Evolutionary conservation across 2,797 vertebrate species (phyloP), one percentile per base, ranked within the genome.

Genomic region (Tympanoctomys barrerae): DNA sequence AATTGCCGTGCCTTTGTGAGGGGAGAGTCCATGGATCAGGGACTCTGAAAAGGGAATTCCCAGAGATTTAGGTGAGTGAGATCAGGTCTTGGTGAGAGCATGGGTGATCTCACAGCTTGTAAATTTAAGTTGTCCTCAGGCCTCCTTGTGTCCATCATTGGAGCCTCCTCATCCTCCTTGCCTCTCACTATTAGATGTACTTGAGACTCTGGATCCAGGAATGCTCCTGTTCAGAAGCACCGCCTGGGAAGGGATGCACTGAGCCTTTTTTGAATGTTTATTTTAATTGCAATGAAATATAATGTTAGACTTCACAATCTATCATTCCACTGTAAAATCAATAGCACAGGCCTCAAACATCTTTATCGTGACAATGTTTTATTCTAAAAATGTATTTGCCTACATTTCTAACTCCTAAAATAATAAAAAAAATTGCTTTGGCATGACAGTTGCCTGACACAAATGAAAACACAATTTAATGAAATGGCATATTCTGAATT

Each of bases 391-490:
- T 94, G 46, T 96, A n/a, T 95, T 94, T 96, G 62, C 26, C 68
- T 61, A 84, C 42, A 62, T 62, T 66, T 77, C 68, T 90, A 82
- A 84, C 78, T 96, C 86, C 79, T 90, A 66, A 95, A 95, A 71
- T 94, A 95, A 97, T 96, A 75, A 62, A 78, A 89, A 59, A 95
- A 84, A 42, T 68, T 36, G 62, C 70, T 91, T 75, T 70, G 95
- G 85, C 66, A 88, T 39, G 91, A 92, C 87, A 93, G 82, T 94
- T 5, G 14, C 52, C 78, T 94, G 92, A 94, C 83, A 81, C 80
- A 96, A 96, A 94, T 94, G 96, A 96, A 97, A 97, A 95, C 71
- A 61, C 77, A 82, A 66, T 82, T 28, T 95, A 96, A 96, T 93
- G 87, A 96, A 97, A 96, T 85, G 81, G 80, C 62, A 83, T 94